Percentiles rank a stretch among this genome's conserved stretches.
phyloP scores from a whole-genome alignment of 2,113 vertebrate species.

The Orycteropus afer region DNA sequence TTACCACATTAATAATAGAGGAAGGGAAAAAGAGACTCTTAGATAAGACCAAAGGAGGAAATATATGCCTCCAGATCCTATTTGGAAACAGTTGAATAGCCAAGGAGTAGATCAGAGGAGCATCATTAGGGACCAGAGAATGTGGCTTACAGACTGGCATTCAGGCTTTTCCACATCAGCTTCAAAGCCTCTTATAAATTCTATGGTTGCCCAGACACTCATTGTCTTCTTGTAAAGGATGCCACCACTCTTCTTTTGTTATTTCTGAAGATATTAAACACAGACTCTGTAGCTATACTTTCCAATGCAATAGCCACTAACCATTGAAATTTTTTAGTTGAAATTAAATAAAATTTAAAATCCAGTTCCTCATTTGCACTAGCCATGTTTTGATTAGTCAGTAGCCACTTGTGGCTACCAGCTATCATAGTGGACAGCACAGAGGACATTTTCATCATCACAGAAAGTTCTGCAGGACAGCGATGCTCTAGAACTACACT shows the following conservation, averaged over 20 bases:
- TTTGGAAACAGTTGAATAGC: slow-evolving; percentile 63
- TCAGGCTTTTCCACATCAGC: neutral
- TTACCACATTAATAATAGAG: slow-evolving; percentile 76
- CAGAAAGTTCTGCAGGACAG: neutral
- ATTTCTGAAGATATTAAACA: neutral
- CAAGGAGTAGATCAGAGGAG: neutral
- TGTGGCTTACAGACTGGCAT: neutral
- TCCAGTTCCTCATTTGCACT: neutral
- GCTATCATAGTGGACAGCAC: neutral
- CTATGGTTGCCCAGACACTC: neutral
- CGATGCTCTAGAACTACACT: neutral
- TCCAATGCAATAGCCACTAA: neutral
- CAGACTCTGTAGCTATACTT: neutral
- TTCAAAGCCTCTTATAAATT: neutral
- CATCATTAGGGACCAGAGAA: neutral
- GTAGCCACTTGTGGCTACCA: neutral
- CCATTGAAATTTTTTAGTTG: neutral
- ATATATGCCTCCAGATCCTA: slow-evolving; percentile 44
- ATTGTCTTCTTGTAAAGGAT: neutral
- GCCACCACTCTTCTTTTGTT: neutral
- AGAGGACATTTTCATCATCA: neutral
- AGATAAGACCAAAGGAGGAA: slow-evolving; percentile 13
- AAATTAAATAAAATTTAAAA: slow-evolving; percentile 22
- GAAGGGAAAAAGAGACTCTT: slow-evolving; percentile 63
- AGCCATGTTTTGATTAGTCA: neutral